These are phyloP conservation scores for Apotomis betuletana DNA, from an alignment of 2,888 invertebrate genomes.

Conservation along the genomic window DNA sequence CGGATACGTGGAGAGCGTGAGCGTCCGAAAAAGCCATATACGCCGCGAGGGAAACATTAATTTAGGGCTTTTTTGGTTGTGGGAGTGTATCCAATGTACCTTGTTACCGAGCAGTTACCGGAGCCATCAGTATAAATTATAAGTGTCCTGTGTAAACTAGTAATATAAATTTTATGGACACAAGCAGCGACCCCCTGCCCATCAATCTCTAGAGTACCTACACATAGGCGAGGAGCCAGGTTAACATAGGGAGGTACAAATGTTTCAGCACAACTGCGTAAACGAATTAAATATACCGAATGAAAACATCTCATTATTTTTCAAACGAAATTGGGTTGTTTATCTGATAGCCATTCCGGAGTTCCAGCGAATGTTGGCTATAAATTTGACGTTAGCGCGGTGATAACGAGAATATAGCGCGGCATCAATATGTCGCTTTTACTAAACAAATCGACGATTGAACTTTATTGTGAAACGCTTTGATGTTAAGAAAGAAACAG, in stretches of 20 bases:
- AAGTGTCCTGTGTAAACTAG: constrained; percentile 68
- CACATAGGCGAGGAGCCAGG: not conserved
- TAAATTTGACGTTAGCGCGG: constrained; percentile 18
- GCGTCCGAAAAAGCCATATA: constrained; percentile 21
- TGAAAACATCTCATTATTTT: constrained; percentile 21
- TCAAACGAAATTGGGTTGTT: constrained; percentile 3
- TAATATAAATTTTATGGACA: constrained; percentile 39
- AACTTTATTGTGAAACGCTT: not conserved
- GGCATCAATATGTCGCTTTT: constrained; percentile 3
- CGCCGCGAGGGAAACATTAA: constrained; percentile 21
- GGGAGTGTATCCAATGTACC: constrained; percentile 43
- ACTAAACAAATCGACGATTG: not conserved
- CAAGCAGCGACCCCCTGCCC: constrained; percentile 9
- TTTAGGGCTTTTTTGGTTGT: constrained; percentile 49
- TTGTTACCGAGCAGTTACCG: constrained; percentile 54
- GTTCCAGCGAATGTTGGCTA: constrained; percentile 16
- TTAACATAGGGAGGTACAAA: constrained; percentile 18
- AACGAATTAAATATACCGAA: constrained; percentile 17
- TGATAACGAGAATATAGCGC: constrained; percentile 9
- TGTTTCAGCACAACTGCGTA: constrained; percentile 9
- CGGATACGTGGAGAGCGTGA: constrained; percentile 32
- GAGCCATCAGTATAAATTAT: constrained; percentile 66
- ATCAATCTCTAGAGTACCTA: not conserved
- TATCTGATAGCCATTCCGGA: constrained; percentile 13
- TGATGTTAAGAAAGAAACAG: not conserved